Percentiles rank a stretch among this genome's conserved stretches.
phyloP scores from a whole-genome alignment of 2,113 vertebrate genomes.

The Anhinga anhinga region DNA sequence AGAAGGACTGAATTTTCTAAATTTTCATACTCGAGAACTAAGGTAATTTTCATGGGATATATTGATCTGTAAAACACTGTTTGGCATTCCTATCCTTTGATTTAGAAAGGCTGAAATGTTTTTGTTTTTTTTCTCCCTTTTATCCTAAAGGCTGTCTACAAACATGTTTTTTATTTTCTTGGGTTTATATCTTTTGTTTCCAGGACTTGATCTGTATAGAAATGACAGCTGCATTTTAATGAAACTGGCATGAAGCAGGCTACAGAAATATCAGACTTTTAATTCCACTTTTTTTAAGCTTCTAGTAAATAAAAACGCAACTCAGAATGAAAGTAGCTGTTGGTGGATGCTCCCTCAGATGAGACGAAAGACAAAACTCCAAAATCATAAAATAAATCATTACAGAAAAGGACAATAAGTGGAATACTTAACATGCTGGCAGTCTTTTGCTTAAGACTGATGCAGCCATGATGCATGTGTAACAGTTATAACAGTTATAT shows the following conservation, averaged over 20 bases:
- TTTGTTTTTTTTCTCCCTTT: rapidly evolving
- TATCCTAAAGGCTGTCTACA: background rate
- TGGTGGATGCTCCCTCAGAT: background rate
- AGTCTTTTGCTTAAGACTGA: background rate
- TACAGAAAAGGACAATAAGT: background rate
- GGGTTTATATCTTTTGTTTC: background rate
- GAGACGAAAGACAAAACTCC: background rate
- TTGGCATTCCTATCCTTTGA: background rate
- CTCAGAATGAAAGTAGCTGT: background rate
- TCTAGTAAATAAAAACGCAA: background rate
- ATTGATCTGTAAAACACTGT: background rate
- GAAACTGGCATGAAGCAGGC: background rate
- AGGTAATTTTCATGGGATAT: background rate
- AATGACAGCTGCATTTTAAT: background rate
- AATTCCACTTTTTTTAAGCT: background rate
- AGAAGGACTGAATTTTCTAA: background rate
- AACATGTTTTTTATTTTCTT: background rate
- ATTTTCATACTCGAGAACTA: background rate
- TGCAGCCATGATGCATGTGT: background rate
- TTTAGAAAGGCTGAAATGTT: background rate
- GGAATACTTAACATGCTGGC: background rate
- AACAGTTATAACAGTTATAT: background rate
- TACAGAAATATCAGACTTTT: background rate
- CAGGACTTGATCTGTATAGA: background rate
- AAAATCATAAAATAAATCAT: background rate